These are phyloP conservation scores for Cyanoramphus novaezelandiae DNA, from an alignment of 2,113 vertebrate genomes.

Conservation along the genomic window DNA sequence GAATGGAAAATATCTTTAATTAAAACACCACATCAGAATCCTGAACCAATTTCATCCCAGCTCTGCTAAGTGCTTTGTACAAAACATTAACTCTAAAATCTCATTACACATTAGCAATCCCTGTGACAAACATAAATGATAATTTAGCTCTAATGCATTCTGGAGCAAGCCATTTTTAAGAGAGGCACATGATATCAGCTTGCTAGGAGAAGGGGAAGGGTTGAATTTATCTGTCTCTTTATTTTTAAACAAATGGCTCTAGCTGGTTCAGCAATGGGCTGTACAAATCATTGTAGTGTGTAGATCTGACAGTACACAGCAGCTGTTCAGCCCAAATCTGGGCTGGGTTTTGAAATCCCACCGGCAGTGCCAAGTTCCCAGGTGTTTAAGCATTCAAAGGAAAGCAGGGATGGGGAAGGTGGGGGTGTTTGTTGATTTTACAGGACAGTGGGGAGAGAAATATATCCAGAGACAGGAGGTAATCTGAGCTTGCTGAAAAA, in stretches of 20 bases:
- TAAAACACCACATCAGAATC: slow-evolving; percentile 74
- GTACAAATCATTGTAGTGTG: neutral
- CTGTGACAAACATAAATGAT: slow-evolving; percentile 74
- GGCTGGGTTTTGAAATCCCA: slow-evolving; percentile 29
- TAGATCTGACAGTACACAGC: neutral
- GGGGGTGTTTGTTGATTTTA: neutral
- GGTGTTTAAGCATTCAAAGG: neutral
- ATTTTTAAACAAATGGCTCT: slow-evolving; percentile 42
- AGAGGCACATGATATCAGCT: neutral
- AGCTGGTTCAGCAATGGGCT: neutral
- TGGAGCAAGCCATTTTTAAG: slow-evolving; percentile 49
- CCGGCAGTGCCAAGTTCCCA: neutral
- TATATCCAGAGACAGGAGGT: neutral
- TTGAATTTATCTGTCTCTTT: slow-evolving; percentile 37
- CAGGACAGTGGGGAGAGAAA: neutral
- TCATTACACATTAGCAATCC: slow-evolving; percentile 72
- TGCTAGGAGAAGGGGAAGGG: neutral
- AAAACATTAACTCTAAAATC: slow-evolving; percentile 79
- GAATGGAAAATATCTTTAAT: slow-evolving; percentile 79
- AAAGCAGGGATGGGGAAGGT: neutral
- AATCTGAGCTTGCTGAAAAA: neutral
- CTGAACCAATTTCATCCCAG: slow-evolving; percentile 69
- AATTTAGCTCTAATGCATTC: slow-evolving; percentile 68
- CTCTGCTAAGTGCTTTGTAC: slow-evolving; percentile 73
- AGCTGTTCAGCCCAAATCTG: neutral